Evolutionary conservation across 2,888 invertebrate species (phyloP).

Genomic region (Amphiduros pacificus): DNA sequence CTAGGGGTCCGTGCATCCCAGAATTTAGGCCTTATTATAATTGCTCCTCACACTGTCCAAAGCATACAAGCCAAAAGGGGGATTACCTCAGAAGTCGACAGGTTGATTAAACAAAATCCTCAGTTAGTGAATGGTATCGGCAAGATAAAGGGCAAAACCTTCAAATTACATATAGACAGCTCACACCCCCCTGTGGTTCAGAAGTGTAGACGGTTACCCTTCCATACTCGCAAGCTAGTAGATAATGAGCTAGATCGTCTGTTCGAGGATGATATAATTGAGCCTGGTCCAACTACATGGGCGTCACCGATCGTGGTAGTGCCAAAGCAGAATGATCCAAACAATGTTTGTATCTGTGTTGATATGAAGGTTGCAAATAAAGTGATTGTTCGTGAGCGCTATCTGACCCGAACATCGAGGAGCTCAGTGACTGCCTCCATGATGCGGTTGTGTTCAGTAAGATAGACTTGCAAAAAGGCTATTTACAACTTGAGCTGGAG

Average conservation of each 20-base stretch:
- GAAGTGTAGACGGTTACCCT: not conserved
- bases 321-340: not conserved
- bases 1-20: no score
- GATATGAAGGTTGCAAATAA: not conserved
- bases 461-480: not conserved
- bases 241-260: not conserved
- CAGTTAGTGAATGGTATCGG: not conserved
- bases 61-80: no score
- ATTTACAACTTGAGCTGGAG: not conserved
- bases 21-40: no score
- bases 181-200: not conserved
- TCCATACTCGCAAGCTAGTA: not conserved
- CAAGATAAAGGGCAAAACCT: not conserved
- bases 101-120: no score
- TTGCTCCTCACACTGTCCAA: no score
- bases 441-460: not conserved
- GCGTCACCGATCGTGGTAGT: not conserved
- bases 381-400: not conserved
- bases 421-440: not conserved
- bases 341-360: not conserved
- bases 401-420: not conserved
- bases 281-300: not conserved
- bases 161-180: not conserved
- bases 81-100: no score
- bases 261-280: not conserved